These are phyloP conservation scores for Lasioglossum malachurum DNA, from an alignment of 2,888 invertebrate species.

Conservation along the genomic window DNA sequence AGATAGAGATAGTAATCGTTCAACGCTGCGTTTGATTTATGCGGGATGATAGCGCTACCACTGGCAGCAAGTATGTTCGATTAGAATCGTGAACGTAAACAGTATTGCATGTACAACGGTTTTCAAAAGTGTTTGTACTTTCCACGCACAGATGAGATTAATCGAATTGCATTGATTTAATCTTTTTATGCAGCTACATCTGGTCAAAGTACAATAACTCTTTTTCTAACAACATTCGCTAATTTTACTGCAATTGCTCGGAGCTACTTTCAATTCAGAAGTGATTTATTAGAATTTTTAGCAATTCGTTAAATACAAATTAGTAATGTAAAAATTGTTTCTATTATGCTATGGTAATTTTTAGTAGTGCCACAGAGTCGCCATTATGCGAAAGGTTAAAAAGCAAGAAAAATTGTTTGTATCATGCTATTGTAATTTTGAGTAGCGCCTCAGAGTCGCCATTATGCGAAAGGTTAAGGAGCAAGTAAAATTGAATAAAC, in stretches of 20 bases:
- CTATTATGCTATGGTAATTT: background rate
- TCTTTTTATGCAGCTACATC: background rate
- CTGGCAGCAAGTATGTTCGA: background rate
- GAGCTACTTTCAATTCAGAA: background rate
- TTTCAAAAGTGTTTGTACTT: background rate
- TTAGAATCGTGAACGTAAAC: background rate
- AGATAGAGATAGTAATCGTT: background rate
- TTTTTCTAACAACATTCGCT: background rate
- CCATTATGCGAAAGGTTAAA: background rate
- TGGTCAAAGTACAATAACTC: background rate
- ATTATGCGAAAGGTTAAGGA: background rate
- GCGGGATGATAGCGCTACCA: background rate
- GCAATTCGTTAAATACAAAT: background rate
- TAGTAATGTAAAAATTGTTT: background rate
- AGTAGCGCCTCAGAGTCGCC: background rate
- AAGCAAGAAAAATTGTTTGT: background rate
- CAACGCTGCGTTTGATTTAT: background rate
- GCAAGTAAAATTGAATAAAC: slow-evolving; percentile 6
- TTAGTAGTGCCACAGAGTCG: background rate
- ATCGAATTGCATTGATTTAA: background rate
- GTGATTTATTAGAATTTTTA: background rate
- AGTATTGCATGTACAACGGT: background rate
- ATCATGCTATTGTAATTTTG: slow-evolving; percentile 1
- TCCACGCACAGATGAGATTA: too few species aligned
- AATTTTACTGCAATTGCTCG: background rate